These are phyloP conservation scores for Onthophagus taurus DNA, from an alignment of 1,140 invertebrate genomes.

Conservation along the genomic window DNA sequence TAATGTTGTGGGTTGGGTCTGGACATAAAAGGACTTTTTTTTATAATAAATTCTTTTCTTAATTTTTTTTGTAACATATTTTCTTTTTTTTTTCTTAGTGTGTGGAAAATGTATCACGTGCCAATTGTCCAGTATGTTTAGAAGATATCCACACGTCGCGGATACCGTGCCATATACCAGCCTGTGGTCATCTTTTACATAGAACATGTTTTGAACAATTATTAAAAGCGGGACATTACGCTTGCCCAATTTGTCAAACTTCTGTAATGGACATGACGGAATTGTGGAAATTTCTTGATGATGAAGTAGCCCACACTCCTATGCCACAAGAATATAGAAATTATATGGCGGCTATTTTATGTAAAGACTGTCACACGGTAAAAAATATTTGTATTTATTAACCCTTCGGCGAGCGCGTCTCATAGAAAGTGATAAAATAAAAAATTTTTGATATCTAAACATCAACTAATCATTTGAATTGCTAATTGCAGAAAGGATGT, in stretches of 20 bases:
- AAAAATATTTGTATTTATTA: background rate
- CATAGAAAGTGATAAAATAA: no score
- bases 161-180: slow-evolving; percentile 75
- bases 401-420: no score
- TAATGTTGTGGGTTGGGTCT: background rate
- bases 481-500: no score
- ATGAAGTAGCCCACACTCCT: slow-evolving; percentile 65
- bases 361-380: slow-evolving; percentile 80
- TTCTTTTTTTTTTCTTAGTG: slow-evolving; percentile 49
- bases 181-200: slow-evolving; percentile 77
- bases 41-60: slow-evolving; percentile 7
- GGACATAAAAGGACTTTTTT: background rate
- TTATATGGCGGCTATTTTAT: slow-evolving; percentile 68
- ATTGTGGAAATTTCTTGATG: slow-evolving; percentile 72
- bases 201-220: slow-evolving; percentile 71
- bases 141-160: slow-evolving; percentile 84
- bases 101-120: slow-evolving; percentile 75
- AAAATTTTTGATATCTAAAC: slow-evolving; percentile 15
- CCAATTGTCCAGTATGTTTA: slow-evolving; percentile 78
- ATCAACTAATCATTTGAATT: no score
- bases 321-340: slow-evolving; percentile 75
- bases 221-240: slow-evolving; percentile 66
- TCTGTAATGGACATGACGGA: slow-evolving; percentile 76
- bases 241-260: slow-evolving; percentile 77
- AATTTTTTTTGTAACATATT: slow-evolving; percentile 4